Evolutionary conservation across 2,888 invertebrate species (phyloP), one percentile per base, ranked within the genome.

Genomic region (Polydrusus cervinus): DNA sequence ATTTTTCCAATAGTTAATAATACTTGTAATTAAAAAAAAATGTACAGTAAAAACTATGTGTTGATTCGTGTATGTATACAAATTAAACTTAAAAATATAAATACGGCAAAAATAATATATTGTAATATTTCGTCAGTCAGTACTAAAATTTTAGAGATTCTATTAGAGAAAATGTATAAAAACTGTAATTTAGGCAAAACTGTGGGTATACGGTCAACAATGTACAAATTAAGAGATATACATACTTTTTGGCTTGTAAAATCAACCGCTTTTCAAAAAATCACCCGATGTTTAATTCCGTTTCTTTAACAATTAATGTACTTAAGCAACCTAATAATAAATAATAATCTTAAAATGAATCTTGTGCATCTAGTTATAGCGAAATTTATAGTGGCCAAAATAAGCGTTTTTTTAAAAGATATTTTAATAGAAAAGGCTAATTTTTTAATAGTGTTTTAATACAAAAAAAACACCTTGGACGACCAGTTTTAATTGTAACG

Each of bases 161-260:
- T 64, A 45, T 62, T 55, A 75, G 20, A 80, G 82, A 83, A 81
- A 80, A 79, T 83, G 80, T 83, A 82, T 82, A 83, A 84, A 82
- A 83, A 57, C 82, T 79, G 79, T 85, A 84, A 82, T 80, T 84
- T 85, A 84, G 84, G 82, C 81, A 80, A 77, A 76, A 78, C 79
- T 80, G 80, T 85, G 85, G 84, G 87, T 87, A 87, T 87, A 87
- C 86, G 86, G 86, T 86, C 85, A 86, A 77, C 38, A 84, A 85
- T 86, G 86, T 86, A 86, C 86, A 87, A 87, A 82, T 84, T 81
- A 77, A 71, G 76, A 74, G 71, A 73, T 69, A 79, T 74, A n/a
- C n/a, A n/a, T 25, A 73, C 71, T 73, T 79, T 80, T 82, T 80
- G 81, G 79, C 82, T 82, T 78, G 61, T 65, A 68, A 71, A 79